phyloP scores from a whole-genome alignment of 1,140 invertebrate genomes.

The Calosoma granatense region DNA sequence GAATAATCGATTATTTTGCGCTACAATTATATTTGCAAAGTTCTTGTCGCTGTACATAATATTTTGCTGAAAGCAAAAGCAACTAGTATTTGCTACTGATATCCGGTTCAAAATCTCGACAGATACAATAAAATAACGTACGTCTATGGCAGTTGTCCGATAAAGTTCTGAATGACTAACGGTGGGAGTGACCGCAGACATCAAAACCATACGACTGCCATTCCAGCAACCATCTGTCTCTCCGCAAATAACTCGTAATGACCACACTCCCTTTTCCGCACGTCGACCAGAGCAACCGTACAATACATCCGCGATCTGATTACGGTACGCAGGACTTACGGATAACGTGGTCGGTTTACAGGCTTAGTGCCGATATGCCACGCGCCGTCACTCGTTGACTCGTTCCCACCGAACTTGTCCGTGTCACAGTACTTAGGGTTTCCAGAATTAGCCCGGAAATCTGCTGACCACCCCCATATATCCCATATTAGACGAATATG shows the following conservation, averaged over 20 bases:
- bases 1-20: too few relatives aligned
- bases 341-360: conserved; percentile 6
- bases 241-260: conserved; percentile 7
- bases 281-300: background rate
- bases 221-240: background rate
- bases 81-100: too few relatives aligned
- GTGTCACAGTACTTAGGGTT: background rate
- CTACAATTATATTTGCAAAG: too few relatives aligned
- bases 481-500: too few relatives aligned
- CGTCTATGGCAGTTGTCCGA: background rate
- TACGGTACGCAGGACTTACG: background rate
- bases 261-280: background rate
- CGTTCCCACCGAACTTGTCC: background rate
- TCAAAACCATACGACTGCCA: conserved; percentile 4
- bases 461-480: too few relatives aligned
- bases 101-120: too few relatives aligned
- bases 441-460: background rate
- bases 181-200: background rate
- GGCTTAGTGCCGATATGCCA: background rate
- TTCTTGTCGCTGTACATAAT: too few relatives aligned
- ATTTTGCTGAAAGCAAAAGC: too few relatives aligned
- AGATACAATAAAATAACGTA: background rate
- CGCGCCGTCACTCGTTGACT: background rate
- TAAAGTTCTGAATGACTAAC: background rate
- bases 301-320: background rate